Percentiles rank a stretch among this genome's conserved stretches.
These are phyloP conservation scores for Mystacides longicornis DNA, from an alignment of 2,888 invertebrate genomes.

Conservation along the genomic window DNA sequence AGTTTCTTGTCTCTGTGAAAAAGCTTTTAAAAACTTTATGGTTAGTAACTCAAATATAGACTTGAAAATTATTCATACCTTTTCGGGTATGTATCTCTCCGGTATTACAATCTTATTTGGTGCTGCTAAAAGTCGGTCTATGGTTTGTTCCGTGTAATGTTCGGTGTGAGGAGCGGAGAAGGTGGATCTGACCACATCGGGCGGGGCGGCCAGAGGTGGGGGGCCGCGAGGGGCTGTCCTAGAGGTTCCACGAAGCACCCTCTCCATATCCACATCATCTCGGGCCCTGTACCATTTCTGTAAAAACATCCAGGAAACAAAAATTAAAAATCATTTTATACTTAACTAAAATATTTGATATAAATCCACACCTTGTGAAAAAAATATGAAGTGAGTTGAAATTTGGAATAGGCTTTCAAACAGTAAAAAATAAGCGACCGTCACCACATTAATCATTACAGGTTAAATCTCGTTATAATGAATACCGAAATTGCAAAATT, in stretches of 20 bases:
- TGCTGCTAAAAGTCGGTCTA: conserved; percentile 77
- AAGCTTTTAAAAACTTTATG: no score
- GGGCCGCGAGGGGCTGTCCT: conserved; percentile 16
- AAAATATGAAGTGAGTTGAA: no score
- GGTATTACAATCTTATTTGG: conserved; percentile 89
- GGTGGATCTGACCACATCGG: conserved; percentile 82
- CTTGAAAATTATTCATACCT: conserved; percentile 41
- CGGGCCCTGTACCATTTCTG: conserved; percentile 57
- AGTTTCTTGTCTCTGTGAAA: no score
- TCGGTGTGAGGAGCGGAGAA: conserved; percentile 54
- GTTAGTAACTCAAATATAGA: no score
- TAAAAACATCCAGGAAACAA: conserved; percentile 8
- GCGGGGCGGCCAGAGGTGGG: conserved; percentile 61
- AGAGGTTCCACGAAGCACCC: conserved; percentile 54
- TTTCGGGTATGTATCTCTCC: conserved; percentile 86
- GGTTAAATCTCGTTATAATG: no score
- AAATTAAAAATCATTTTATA: no score
- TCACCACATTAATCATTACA: no score
- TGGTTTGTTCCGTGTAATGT: conserved; percentile 70
- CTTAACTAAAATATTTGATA: no score
- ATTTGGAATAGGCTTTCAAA: no score
- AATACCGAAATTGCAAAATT: no score
- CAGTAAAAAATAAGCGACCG: no score
- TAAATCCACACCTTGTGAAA: no score
- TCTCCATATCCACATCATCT: conserved; percentile 82